Conservation (phyloP, 35 echinoderm and acorn worm genomes). For the Anneissia japonica region DNA sequence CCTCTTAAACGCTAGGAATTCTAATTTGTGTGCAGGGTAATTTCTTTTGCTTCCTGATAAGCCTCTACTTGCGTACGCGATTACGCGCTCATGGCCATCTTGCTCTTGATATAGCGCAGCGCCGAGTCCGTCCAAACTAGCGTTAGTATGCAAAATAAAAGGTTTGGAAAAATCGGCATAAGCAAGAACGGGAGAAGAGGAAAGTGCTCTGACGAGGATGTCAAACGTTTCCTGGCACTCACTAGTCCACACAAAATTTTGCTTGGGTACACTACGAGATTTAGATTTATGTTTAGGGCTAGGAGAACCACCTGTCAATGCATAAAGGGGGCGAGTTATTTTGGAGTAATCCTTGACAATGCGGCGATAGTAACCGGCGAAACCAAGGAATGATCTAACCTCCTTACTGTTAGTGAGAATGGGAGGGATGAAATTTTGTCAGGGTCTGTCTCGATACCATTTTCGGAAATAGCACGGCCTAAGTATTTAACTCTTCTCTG, state of each 20-base stretch:
- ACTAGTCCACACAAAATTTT: slow-evolving; percentile 43
- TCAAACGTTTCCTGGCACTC: slow-evolving; percentile 47
- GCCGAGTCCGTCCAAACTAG: slow-evolving; percentile 41
- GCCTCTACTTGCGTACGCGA: slow-evolving; percentile 46
- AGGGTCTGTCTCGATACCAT: slow-evolving; percentile 21
- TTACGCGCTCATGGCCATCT: slow-evolving; percentile 27
- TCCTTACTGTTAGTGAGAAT: slow-evolving; percentile 24
- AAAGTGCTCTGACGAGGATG: slow-evolving; percentile 12
- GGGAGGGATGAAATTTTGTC: slow-evolving; percentile 27
- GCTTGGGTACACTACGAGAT: neutral
- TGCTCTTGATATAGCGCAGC: slow-evolving; percentile 55
- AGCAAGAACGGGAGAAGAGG: slow-evolving; percentile 24
- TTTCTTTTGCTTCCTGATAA: slow-evolving; percentile 23
- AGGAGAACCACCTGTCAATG: slow-evolving; percentile 3
- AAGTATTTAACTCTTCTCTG: slow-evolving; percentile 41
- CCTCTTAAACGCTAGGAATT: slow-evolving; percentile 51
- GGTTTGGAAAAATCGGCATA: slow-evolving; percentile 53
- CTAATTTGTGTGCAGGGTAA: slow-evolving; percentile 40
- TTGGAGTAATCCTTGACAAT: slow-evolving; percentile 47
- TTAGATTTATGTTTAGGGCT: too few relatives aligned
- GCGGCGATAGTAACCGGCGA: slow-evolving; percentile 41
- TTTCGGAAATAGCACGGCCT: slow-evolving; percentile 22
- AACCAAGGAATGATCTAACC: slow-evolving; percentile 41
- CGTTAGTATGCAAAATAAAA: slow-evolving; percentile 56
- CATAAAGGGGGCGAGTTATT: slow-evolving; percentile 34